These are phyloP conservation scores for Indri indri DNA, from an alignment of 2,113 vertebrate species.

Conservation along the genomic window DNA sequence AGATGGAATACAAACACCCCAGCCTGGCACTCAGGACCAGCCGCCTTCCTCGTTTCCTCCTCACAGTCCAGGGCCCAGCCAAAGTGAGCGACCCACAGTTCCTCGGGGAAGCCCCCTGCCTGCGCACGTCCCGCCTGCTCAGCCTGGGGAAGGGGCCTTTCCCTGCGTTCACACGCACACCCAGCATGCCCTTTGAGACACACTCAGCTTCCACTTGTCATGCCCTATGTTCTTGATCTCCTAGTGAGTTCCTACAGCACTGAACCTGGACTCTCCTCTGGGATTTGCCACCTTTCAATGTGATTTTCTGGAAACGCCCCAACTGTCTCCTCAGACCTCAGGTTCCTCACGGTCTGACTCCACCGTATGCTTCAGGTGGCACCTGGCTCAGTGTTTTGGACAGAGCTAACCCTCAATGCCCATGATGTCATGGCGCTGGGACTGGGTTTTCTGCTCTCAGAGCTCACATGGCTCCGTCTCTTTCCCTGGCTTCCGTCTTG, in stretches of 20 bases:
- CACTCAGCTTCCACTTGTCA: not conserved
- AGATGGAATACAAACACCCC: too few relatives aligned
- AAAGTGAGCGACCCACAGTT: too few relatives aligned
- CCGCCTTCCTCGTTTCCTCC: not conserved
- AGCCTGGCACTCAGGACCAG: not conserved
- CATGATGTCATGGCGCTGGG: too few relatives aligned
- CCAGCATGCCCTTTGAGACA: not conserved
- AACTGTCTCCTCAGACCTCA: too few relatives aligned
- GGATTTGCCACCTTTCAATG: fast-evolving
- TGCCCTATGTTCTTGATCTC: not conserved
- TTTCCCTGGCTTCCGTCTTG: not conserved
- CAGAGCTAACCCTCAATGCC: not conserved
- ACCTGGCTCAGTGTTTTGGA: not conserved
- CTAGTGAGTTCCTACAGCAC: not conserved
- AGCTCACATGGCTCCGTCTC: not conserved
- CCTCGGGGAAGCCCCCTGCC: not conserved
- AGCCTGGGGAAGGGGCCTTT: too few relatives aligned
- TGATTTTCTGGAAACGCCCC: too few relatives aligned
- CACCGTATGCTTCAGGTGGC: not conserved
- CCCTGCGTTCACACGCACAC: not conserved
- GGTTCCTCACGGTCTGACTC: not conserved
- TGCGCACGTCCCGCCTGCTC: not conserved
- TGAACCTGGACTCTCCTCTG: not conserved
- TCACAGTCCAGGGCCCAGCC: not conserved
- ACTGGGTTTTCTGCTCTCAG: not conserved